Conservation (phyloP, 2,113 vertebrate genomes). For the Pelusios castaneus region DNA sequence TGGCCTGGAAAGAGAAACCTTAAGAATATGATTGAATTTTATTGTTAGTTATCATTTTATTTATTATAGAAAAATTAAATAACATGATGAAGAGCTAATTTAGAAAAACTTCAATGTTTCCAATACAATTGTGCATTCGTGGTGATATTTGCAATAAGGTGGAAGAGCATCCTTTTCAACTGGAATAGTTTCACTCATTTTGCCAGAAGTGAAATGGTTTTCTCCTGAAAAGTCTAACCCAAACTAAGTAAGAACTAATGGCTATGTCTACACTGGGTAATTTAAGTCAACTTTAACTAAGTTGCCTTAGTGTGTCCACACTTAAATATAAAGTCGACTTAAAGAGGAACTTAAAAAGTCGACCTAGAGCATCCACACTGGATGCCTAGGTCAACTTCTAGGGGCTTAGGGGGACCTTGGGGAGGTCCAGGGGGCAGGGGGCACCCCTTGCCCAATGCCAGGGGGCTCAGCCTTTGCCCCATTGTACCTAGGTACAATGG, state of each 20-base stretch:
- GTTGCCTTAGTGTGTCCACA: no score
- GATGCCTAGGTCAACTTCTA: no score
- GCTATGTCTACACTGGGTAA: no score
- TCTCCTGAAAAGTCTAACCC: constrained; percentile 43
- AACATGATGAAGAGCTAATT: constrained; percentile 52
- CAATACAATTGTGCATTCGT: constrained; percentile 51
- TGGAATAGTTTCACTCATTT: constrained; percentile 45
- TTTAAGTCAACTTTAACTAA: no score
- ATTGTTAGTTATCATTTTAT: neutral
- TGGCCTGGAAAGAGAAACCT: constrained; percentile 66
- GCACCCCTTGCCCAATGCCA: no score
- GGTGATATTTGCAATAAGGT: constrained; percentile 49
- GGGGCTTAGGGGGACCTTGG: no score
- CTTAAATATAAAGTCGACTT: no score
- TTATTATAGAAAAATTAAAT: constrained; percentile 56
- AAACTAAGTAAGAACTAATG: constrained; percentile 42
- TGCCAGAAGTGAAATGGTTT: constrained; percentile 47
- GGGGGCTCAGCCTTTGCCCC: no score
- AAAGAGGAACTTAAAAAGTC: no score
- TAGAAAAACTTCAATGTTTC: constrained; percentile 61
- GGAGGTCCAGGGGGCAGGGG: no score
- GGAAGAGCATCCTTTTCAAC: constrained; percentile 47
- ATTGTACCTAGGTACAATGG: no score
- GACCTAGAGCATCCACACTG: no score
- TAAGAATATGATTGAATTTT: constrained; percentile 59